Evolutionary conservation across 2,888 invertebrate species (phyloP).

Genomic region (Coecobrya sp.): DNA sequence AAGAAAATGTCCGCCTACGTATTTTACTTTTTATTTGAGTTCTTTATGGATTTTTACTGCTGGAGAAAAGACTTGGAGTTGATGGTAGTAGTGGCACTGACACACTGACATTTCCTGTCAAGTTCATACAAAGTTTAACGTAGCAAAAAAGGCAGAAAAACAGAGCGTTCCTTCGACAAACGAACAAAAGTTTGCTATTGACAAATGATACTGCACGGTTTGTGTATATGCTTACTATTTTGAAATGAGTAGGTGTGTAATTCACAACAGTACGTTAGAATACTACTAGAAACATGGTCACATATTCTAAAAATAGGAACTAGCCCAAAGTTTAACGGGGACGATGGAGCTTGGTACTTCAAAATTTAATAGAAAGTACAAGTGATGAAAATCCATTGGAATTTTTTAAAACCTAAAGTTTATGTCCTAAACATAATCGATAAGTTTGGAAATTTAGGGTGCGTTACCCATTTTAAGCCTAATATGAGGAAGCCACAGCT

Average conservation of each 20-base stretch:
- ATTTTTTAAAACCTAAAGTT: too few relatives aligned
- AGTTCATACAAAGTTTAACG: conserved; percentile 67
- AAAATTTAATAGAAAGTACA: too few relatives aligned
- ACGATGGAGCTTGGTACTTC: too few relatives aligned
- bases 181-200: background rate
- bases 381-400: too few relatives aligned
- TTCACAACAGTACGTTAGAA: too few relatives aligned
- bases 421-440: too few relatives aligned
- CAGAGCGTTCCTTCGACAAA: background rate
- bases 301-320: too few relatives aligned
- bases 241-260: background rate
- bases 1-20: conserved; percentile 1
- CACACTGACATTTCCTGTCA: conserved; percentile 70
- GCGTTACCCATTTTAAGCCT: too few relatives aligned
- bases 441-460: too few relatives aligned
- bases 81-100: conserved; percentile 30
- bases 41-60: background rate
- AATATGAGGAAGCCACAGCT: too few relatives aligned
- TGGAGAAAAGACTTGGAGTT: background rate
- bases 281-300: too few relatives aligned
- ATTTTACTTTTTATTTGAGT: conserved; percentile 39
- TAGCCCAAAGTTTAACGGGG: too few relatives aligned
- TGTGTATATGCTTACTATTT: background rate
- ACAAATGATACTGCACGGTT: background rate
- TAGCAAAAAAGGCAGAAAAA: conserved; percentile 1